phyloP scores from a whole-genome alignment of 2,888 invertebrate species.

The Archaeoteleia sp. region DNA sequence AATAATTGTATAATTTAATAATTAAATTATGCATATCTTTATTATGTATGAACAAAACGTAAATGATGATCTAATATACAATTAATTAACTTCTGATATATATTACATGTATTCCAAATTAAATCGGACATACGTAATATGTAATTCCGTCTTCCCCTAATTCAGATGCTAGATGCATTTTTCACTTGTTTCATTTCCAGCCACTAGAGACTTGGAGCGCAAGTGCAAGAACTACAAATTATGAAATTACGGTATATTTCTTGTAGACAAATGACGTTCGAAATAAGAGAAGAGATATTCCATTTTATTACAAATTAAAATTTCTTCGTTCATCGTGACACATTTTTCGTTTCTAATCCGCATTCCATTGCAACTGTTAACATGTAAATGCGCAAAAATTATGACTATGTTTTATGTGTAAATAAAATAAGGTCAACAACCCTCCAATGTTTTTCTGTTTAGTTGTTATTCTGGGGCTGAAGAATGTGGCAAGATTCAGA shows the following conservation, averaged over 20 bases:
- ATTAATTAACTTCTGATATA: no score
- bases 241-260: slow-evolving; percentile 18
- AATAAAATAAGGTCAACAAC: slow-evolving; percentile 39
- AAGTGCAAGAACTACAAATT: slow-evolving; percentile 7
- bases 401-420: slow-evolving; percentile 33
- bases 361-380: slow-evolving; percentile 10
- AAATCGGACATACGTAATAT: no score
- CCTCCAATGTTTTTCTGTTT: slow-evolving; percentile 31
- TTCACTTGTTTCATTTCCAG: no score
- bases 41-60: no score
- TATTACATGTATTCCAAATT: no score
- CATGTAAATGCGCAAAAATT: slow-evolving; percentile 43
- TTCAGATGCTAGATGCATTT: no score
- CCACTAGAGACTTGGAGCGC: no score
- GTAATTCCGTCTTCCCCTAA: no score
- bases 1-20: no score
- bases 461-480: slow-evolving; percentile 5
- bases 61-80: no score
- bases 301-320: slow-evolving; percentile 38
- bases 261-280: slow-evolving; percentile 17
- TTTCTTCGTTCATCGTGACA: slow-evolving; percentile 11
- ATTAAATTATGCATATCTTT: no score
- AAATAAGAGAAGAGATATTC: slow-evolving; percentile 24
- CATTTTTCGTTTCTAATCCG: slow-evolving; percentile 19
- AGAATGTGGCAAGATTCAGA: slow-evolving; percentile 8